Percentiles rank a stretch among this genome's conserved stretches.
phyloP scores from a whole-genome alignment of 2,888 invertebrate genomes.

The Heliconius ismenius region DNA sequence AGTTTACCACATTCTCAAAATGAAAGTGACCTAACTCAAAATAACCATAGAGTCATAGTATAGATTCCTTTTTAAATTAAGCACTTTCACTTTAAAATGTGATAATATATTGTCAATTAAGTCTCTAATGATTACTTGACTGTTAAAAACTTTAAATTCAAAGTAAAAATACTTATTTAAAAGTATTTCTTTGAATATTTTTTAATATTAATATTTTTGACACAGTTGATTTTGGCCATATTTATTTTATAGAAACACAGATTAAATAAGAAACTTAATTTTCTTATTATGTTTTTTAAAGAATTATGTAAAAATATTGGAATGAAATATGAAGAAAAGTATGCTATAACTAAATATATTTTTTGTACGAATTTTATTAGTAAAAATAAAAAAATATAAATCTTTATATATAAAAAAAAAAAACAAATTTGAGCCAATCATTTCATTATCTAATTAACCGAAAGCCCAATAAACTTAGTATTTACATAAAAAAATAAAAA shows the following conservation, averaged over 20 bases:
- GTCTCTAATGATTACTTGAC: not conserved
- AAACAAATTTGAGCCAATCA: conserved; percentile 5
- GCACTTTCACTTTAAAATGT: not conserved
- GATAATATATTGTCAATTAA: not conserved
- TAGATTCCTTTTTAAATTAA: not conserved
- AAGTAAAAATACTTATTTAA: not conserved
- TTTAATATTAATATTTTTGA: not conserved
- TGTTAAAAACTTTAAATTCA: not conserved
- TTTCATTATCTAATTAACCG: not conserved
- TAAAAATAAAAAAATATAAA: not conserved
- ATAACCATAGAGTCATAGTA: not conserved
- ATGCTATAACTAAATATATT: not conserved
- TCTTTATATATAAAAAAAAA: not conserved
- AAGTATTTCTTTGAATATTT: not conserved
- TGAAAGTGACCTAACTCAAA: not conserved
- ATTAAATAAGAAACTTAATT: not conserved
- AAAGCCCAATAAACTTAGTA: not conserved
- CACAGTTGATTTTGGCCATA: conserved; percentile 6
- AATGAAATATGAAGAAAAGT: conserved; percentile 9
- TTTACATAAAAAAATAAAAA: not conserved
- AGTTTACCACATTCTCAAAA: not conserved
- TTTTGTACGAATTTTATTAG: not conserved
- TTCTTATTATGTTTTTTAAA: not conserved
- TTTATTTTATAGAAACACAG: not conserved
- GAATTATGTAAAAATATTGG: not conserved